Percentiles rank a stretch among this genome's conserved stretches.
These are phyloP conservation scores for Eueremaeus valkanovi DNA, from an alignment of 2,888 invertebrate species.

Conservation along the genomic window DNA sequence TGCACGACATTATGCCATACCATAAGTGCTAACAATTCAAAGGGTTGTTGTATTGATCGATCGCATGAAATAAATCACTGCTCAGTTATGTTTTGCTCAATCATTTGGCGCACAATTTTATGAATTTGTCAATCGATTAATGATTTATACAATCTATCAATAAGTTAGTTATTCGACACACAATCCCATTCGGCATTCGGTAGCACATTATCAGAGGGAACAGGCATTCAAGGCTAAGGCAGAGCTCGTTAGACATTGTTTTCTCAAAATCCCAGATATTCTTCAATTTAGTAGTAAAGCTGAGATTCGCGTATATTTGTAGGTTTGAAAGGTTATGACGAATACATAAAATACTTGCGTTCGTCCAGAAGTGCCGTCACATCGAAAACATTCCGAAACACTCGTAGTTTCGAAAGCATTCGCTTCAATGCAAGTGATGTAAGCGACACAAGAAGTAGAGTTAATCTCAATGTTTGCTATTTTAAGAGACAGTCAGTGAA, in stretches of 20 bases:
- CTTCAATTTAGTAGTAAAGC: background rate
- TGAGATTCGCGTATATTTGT: background rate
- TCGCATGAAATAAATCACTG: background rate
- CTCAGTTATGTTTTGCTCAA: background rate
- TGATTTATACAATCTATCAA: no score
- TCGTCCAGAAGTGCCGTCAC: background rate
- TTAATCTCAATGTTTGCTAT: no score
- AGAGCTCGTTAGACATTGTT: background rate
- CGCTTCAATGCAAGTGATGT: background rate
- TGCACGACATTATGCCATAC: constrained; percentile 10
- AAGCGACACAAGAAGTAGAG: background rate
- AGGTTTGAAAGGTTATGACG: constrained; percentile 16
- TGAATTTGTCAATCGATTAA: background rate
- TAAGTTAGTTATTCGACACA: background rate
- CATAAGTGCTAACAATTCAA: constrained; percentile 11
- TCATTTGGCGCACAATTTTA: background rate
- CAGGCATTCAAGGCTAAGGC: background rate
- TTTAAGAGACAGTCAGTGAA: background rate
- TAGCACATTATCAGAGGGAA: constrained; percentile 1
- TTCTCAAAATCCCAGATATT: background rate
- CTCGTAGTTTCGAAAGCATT: background rate
- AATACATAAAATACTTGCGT: constrained; percentile 9
- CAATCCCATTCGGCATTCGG: background rate
- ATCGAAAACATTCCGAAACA: constrained; percentile 17
- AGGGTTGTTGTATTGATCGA: constrained; percentile 19